Conservation (phyloP, 2,888 invertebrate species). For the Cistogaster globosa region DNA sequence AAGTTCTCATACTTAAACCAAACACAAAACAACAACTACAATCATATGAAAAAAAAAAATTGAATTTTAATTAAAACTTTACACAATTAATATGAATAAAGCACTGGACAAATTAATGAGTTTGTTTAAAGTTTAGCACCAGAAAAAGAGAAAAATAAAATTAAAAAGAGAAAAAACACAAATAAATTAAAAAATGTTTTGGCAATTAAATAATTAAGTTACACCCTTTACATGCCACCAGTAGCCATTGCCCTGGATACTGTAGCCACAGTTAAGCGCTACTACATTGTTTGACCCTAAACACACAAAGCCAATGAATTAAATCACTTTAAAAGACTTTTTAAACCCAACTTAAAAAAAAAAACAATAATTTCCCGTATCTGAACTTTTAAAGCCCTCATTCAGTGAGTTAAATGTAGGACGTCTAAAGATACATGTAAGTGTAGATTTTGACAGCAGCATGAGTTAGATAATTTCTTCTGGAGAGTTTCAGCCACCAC, state of each 20-base stretch:
- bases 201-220: slow-evolving; percentile 7
- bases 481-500: too few relatives aligned
- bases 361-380: neutral
- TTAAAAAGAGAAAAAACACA: neutral
- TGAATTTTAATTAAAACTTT: slow-evolving; percentile 66
- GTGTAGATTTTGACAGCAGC: too few relatives aligned
- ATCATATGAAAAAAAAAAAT: slow-evolving; percentile 20
- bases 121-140: slow-evolving; percentile 28
- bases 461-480: too few relatives aligned
- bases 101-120: slow-evolving; percentile 47
- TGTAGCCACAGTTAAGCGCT: neutral
- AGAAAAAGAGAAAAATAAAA: neutral
- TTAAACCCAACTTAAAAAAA: neutral
- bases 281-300: neutral
- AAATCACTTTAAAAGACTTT: neutral
- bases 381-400: too few relatives aligned
- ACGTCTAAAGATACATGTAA: too few relatives aligned
- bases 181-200: neutral
- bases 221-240: slow-evolving; percentile 37
- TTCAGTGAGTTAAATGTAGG: too few relatives aligned
- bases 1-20: slow-evolving; percentile 7
- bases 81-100: slow-evolving; percentile 54
- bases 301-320: neutral
- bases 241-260: slow-evolving; percentile 2
- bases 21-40: neutral